Conservation (phyloP, 2,113 vertebrate species). For the Geococcyx californianus region DNA sequence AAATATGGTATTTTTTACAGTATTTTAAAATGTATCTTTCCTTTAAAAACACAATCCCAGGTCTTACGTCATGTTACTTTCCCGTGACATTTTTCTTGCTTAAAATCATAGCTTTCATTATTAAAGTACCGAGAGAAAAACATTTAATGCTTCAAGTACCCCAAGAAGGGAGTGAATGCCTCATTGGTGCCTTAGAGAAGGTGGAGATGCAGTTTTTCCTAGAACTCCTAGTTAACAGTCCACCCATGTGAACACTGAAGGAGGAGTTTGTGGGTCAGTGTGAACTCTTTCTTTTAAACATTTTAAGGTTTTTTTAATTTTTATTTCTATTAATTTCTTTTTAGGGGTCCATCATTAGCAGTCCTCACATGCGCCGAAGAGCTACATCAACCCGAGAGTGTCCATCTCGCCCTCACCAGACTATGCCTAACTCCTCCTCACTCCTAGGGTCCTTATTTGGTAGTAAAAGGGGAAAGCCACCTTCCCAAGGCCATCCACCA, state of each 20-base stretch:
- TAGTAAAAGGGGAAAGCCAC: constrained; percentile 86
- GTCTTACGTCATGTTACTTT: background rate
- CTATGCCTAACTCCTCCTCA: constrained; percentile 91
- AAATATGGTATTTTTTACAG: constrained; percentile 6
- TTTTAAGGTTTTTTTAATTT: constrained; percentile 77
- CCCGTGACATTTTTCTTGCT: background rate
- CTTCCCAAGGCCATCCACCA: constrained; percentile 78
- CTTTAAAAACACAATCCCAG: background rate
- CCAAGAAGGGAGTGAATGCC: background rate
- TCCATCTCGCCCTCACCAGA: constrained; percentile 89
- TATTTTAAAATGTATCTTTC: constrained; percentile 35
- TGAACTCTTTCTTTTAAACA: constrained; percentile 60
- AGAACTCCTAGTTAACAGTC: background rate
- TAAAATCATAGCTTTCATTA: background rate
- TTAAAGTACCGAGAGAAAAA: background rate
- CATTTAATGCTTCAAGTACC: background rate
- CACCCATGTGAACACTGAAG: constrained; percentile 36
- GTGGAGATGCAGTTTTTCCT: background rate
- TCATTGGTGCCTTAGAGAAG: background rate
- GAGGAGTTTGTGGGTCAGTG: constrained; percentile 68
- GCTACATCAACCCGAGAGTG: constrained; percentile 90
- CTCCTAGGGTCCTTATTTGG: constrained; percentile 93
- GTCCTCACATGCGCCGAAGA: constrained; percentile 92
- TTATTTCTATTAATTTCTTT: constrained; percentile 84
- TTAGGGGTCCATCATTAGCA: constrained; percentile 99